phyloP scores from a whole-genome alignment of 2,113 vertebrate species.

The Phalacrocorax aristotelis region DNA sequence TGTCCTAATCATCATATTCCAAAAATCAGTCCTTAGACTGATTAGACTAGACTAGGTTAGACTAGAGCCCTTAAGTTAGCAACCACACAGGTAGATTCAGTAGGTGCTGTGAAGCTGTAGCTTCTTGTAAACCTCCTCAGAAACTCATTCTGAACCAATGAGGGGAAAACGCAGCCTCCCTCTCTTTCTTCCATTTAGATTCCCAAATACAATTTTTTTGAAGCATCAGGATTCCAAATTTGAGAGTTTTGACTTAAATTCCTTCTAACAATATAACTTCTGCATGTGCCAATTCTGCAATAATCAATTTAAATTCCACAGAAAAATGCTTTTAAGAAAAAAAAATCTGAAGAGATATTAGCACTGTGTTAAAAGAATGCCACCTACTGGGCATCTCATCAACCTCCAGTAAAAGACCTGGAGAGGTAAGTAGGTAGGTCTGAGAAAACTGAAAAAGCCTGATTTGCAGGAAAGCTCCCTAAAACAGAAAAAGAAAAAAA shows the following conservation, averaged over 20 bases:
- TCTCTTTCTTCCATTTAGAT: background rate
- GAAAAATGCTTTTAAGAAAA: background rate
- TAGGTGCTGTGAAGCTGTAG: background rate
- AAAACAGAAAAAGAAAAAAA: background rate
- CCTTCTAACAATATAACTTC: background rate
- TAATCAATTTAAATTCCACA: background rate
- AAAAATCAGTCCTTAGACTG: background rate
- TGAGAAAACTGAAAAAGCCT: background rate
- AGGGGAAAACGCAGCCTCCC: background rate
- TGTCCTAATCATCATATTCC: background rate
- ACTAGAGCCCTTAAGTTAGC: background rate
- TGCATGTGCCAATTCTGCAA: background rate
- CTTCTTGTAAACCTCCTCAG: background rate
- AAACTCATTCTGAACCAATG: background rate
- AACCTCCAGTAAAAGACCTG: background rate
- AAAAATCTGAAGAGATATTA: background rate
- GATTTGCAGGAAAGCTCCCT: background rate
- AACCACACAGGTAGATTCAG: background rate
- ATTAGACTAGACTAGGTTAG: too few relatives aligned
- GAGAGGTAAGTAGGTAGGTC: background rate
- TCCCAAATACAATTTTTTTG: background rate
- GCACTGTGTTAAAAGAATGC: slow-evolving; percentile 70
- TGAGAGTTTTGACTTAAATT: background rate
- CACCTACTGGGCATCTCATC: slow-evolving; percentile 71
- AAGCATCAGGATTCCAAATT: background rate